A percentile compares a stretch with the other conserved stretches of the same genome.
Evolutionary conservation across 1,140 invertebrate genomes (phyloP).

Genomic region (Apis florea): DNA sequence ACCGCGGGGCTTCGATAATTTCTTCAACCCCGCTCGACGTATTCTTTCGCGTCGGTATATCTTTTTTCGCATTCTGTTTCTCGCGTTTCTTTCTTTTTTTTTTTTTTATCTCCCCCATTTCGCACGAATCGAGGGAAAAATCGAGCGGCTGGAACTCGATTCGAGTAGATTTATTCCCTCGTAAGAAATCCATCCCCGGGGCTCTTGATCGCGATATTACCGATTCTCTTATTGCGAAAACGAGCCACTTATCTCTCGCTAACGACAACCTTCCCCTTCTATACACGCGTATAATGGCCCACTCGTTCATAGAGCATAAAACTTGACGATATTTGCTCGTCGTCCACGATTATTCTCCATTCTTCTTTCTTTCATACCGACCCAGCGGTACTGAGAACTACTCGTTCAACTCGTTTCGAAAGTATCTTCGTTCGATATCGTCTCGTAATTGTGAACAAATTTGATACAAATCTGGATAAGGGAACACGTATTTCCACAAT

Average conservation of each 20-base stretch:
- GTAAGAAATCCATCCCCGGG: no score
- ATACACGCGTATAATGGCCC: conserved; percentile 5
- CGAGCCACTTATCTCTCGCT: conserved; percentile 27
- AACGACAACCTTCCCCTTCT: not conserved
- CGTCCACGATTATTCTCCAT: not conserved
- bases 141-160: not conserved
- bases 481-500: not conserved
- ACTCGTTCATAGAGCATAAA: not conserved
- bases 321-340: not conserved
- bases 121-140: not conserved
- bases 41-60: not conserved
- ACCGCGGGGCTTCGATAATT: not conserved
- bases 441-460: not conserved
- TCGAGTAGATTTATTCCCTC: conserved; percentile 6
- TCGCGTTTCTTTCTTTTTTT: no score
- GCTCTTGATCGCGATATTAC: conserved; percentile 2
- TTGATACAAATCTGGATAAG: not conserved
- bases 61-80: not conserved
- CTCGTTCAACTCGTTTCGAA: not conserved
- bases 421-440: not conserved
- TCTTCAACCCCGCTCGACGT: not conserved
- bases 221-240: conserved; percentile 35
- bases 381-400: no score
- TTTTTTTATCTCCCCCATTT: not conserved
- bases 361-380: not conserved